Evolutionary conservation across 2,888 invertebrate genomes (phyloP).

Genomic region (Tethea ocularis): DNA sequence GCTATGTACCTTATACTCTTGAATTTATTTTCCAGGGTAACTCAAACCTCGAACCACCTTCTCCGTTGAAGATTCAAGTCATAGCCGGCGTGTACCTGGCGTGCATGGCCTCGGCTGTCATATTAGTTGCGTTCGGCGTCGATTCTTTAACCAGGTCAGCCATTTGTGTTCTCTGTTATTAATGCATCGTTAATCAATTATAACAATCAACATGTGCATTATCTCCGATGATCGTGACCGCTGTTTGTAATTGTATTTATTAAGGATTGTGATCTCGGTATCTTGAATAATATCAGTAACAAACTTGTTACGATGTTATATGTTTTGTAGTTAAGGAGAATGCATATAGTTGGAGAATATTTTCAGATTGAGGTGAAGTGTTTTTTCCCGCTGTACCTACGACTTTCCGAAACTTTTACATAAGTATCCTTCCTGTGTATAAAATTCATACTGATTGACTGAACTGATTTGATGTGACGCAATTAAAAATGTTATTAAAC

Average conservation of each 20-base stretch:
- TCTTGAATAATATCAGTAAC: background rate
- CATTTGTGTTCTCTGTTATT: slow-evolving; percentile 16
- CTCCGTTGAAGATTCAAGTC: slow-evolving; percentile 88
- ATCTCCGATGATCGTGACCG: background rate
- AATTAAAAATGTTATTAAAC: no score
- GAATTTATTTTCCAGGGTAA: slow-evolving; percentile 71
- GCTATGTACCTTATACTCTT: no score
- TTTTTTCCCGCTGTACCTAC: no score
- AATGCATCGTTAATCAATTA: slow-evolving; percentile 3
- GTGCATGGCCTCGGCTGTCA: slow-evolving; percentile 90
- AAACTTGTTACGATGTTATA: no score
- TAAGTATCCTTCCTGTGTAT: no score
- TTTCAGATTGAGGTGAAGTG: no score
- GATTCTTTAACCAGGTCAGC: slow-evolving; percentile 90
- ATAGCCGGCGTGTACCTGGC: slow-evolving; percentile 92
- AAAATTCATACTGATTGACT: no score
- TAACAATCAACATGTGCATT: background rate
- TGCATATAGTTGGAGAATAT: no score
- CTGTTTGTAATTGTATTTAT: slow-evolving; percentile 1
- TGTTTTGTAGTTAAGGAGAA: no score
- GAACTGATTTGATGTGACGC: no score
- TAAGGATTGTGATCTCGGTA: background rate
- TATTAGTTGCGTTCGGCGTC: slow-evolving; percentile 90
- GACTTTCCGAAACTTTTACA: no score
- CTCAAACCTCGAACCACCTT: slow-evolving; percentile 88